Evolutionary conservation across 2,888 invertebrate genomes (phyloP), one percentile per base, ranked within the genome.

Genomic region (Diabrotica balteata): DNA sequence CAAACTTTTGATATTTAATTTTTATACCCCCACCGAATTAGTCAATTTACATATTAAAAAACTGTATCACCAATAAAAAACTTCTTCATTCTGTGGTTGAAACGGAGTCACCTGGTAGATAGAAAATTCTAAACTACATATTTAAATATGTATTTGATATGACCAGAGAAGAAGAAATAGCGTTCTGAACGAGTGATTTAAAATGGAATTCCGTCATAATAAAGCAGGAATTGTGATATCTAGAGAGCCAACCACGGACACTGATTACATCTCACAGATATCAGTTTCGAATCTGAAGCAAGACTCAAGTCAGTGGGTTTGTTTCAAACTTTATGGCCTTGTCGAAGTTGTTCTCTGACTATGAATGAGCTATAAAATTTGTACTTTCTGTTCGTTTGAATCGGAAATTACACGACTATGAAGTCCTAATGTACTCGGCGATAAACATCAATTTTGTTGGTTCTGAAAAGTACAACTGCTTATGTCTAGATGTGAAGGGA

Each of bases 321-420:
- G 49, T 59, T 63, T 59, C 59, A 9, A 63, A 63, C 50, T 63
- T 67, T 63, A 67, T 49, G 59, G 50, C 51, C 59, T 53, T 54
- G 53, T 65, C 52, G 42, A 47, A n/a, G 64, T 51, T 51, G 59
- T 59, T 67, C 49, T 55, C 58, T 46, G 46, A 43, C 57, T 62
- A 62, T 62, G 65, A 68, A 68, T 62, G 46, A 69, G 63, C 66
- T 42, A 69, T 69, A 66, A 69, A 69, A 69, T 69, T 69, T 59
- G 68, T 65, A 68, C 61, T 68, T 65, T 68, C 65, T 63, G 32
- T 32, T 32, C 32, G 32, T 32, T 32, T 32, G 32, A 32, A 32
- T 32, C 32, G 32, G 32, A 32, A 32, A 32, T 32, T 32, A 32
- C 32, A 32, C 32, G 32, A 32, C 32, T 32, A 32, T 32, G 32